Base-by-base conservation (phyloP, 1,140 invertebrate species). In the Eupeodes corollae region DNA sequence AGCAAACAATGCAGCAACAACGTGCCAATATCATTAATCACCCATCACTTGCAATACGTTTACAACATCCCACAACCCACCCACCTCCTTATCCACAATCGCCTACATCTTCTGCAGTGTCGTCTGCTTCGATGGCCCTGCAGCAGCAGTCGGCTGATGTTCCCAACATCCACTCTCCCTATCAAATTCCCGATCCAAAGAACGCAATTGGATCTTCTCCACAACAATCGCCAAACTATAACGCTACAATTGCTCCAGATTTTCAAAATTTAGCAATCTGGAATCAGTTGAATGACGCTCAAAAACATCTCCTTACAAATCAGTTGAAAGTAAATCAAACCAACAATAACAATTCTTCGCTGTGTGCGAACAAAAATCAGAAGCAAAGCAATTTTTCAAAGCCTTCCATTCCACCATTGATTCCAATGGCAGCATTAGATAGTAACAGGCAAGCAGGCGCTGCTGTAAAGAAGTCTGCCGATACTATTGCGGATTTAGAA, bases 401-500 rank as follows among this genome's bases (percentile, higher is more conserved):
- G 11, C 63, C 63, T 16, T 57, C 41, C 39, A 60, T 63, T 6
- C 63, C 63, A n/a, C 57, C 63, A 2, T 18, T 51, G 12, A 51
- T 48, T 39, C 46, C 48, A 14, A 44, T 46, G n/a, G 35, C 15
- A 12, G 35, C 16, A 11, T 45, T 44, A 10, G 46, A 41, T 1
- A 45, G 39, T 18, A 41, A 41, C 39, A 19, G 19, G 5, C 39
- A 5, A 19, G 50, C 14, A 65, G 63, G 9, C 3, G 21, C 8
- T 3, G 62, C 65, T 46, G 57, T 60, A 2, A 41, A 65, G 1
- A 66, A 66, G 33, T 66, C 63, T 2, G 54, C 60, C 2, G 56
- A 60, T 26, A 57, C 60, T 1, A 46, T 66, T 18, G 63, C 65
- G 48, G 63, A 66, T 51, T 65, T 66, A 6, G 60, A 65, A 43